These are phyloP conservation scores for Periophthalmus magnuspinnatus DNA, from an alignment of 2,797 vertebrate genomes.

Conservation along the genomic window DNA sequence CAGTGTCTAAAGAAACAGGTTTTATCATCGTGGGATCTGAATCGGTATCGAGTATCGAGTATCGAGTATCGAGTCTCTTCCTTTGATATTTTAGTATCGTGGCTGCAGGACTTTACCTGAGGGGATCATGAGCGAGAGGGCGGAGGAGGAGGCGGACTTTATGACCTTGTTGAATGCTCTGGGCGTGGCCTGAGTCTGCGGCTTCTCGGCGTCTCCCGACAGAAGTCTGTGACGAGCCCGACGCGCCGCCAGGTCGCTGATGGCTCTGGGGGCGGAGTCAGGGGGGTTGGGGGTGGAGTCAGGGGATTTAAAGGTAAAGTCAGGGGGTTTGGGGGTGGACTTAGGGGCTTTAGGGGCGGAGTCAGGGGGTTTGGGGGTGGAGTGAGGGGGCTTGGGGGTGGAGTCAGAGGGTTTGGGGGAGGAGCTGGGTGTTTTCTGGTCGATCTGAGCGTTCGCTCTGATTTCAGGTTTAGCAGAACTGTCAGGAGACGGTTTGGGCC, in stretches of 20 bases:
- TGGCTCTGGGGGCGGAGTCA: conserved; percentile 68
- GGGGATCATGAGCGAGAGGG: conserved; percentile 95
- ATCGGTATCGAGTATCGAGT: too few species aligned
- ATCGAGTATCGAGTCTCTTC: too few species aligned
- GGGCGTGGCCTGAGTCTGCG: conserved; percentile 75
- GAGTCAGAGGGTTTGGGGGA: neutral
- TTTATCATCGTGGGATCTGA: too few species aligned
- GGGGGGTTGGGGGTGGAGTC: neutral
- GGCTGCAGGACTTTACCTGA: conserved; percentile 75
- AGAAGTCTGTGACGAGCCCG: conserved; percentile 93
- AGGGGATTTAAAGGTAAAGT: conserved; percentile 45
- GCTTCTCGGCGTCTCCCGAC: conserved; percentile 91
- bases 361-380: neutral
- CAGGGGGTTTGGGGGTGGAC: conserved; percentile 74
- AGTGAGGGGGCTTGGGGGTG: neutral
- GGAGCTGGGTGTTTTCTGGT: neutral
- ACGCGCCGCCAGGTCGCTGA: conserved; percentile 93
- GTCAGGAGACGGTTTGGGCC: neutral
- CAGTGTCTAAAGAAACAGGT: too few species aligned
- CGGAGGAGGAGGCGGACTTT: conserved; percentile 95
- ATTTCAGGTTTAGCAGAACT: neutral
- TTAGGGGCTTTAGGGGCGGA: neutral
- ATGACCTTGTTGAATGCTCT: conserved; percentile 95
- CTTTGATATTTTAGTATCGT: too few species aligned
- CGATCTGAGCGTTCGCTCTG: too few species aligned